phyloP scores from a whole-genome alignment of 2,888 invertebrate genomes.

The Dione juno region DNA sequence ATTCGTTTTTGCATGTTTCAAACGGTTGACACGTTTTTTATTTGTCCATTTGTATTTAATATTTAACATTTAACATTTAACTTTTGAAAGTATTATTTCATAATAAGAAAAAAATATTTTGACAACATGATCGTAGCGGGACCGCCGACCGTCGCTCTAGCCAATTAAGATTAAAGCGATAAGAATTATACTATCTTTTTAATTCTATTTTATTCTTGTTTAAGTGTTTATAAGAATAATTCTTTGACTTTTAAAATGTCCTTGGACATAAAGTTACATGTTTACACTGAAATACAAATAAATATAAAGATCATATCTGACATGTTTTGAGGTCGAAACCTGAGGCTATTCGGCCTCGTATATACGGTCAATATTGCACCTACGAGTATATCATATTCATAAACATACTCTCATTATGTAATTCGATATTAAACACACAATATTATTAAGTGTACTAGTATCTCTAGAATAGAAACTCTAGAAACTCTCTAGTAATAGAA shows the following conservation, averaged over 20 bases:
- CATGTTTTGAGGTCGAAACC: constrained; percentile 22
- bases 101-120: too few species aligned
- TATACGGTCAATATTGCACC: background rate
- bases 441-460: background rate
- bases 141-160: too few species aligned
- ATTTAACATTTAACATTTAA: too few species aligned
- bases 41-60: too few species aligned
- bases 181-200: background rate
- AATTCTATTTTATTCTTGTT: background rate
- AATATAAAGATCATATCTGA: background rate
- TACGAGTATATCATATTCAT: too few species aligned
- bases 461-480: too few species aligned
- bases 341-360: background rate
- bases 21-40: too few species aligned
- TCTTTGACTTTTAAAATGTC: background rate
- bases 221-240: background rate
- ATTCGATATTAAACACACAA: background rate
- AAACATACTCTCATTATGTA: background rate
- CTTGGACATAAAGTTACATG: background rate
- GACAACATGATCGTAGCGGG: too few species aligned
- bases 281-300: background rate
- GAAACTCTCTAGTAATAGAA: too few species aligned
- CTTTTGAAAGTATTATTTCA: too few species aligned
- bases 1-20: too few species aligned
- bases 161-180: too few species aligned